Percentiles rank a stretch among this genome's conserved stretches.
Evolutionary conservation across 2,888 invertebrate genomes (phyloP).

Genomic region (Cerastoderma edule): DNA sequence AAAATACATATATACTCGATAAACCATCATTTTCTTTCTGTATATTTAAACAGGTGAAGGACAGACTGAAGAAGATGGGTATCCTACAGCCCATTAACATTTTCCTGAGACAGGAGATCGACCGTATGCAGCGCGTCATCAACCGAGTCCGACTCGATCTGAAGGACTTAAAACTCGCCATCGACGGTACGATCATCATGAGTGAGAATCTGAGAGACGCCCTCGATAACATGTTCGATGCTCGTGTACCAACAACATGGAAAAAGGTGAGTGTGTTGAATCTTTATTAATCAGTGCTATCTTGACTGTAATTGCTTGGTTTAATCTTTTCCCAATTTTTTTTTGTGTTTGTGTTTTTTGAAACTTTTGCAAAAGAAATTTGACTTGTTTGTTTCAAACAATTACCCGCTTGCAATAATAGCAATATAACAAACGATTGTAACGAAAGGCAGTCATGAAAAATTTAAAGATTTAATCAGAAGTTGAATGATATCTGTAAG

Average conservation of each 20-base stretch:
- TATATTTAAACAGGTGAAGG: conserved; percentile 87
- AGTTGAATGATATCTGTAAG: too few species aligned
- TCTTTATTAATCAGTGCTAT: background rate
- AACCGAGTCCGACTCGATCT: conserved; percentile 91
- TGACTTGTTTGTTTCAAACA: too few species aligned
- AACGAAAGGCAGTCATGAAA: too few species aligned
- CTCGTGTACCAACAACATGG: conserved; percentile 96
- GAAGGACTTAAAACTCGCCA: conserved; percentile 95
- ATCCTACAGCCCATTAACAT: conserved; percentile 97
- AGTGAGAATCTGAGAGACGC: conserved; percentile 94
- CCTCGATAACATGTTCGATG: conserved; percentile 98
- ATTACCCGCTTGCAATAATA: too few species aligned
- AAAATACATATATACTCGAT: too few species aligned
- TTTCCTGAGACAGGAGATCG: conserved; percentile 90
- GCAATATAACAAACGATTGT: too few species aligned
- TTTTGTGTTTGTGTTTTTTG: too few species aligned
- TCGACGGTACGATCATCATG: conserved; percentile 99
- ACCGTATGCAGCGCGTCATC: conserved; percentile 94
- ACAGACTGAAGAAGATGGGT: conserved; percentile 95
- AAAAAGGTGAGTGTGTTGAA: conserved; percentile 87
- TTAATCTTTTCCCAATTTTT: too few species aligned
- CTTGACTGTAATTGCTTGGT: too few species aligned
- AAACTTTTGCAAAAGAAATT: too few species aligned
- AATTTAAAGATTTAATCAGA: too few species aligned
- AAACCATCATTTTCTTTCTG: too few species aligned